phyloP scores from a whole-genome alignment of 2,797 vertebrate species.

The Falco rusticolus region DNA sequence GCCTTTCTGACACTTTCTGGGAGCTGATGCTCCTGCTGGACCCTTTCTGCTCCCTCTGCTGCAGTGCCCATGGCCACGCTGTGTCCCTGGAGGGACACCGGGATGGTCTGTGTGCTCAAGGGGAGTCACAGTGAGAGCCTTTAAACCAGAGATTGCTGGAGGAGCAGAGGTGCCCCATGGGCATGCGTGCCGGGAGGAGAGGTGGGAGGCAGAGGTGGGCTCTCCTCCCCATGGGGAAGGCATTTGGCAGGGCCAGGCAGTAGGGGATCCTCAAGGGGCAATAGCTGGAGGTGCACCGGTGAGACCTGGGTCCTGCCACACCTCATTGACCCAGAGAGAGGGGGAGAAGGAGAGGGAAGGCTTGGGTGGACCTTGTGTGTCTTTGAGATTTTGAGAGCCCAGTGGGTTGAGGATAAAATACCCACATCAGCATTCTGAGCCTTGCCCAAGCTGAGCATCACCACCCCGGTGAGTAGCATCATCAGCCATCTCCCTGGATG shows the following conservation, averaged over 20 bases:
- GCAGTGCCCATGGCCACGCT: fast-evolving
- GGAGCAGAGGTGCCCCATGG: background rate
- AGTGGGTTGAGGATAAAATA: background rate
- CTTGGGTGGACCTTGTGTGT: background rate
- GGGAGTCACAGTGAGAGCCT: background rate
- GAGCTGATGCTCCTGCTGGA: background rate
- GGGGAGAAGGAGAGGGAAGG: background rate
- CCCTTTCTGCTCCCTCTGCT: background rate
- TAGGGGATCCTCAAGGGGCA: too few relatives aligned
- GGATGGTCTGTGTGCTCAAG: background rate
- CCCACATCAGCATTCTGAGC: fast-evolving
- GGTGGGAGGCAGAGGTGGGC: fast-evolving
- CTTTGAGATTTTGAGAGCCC: background rate
- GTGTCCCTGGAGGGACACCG: background rate
- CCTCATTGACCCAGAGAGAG: background rate
- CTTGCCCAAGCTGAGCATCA: background rate
- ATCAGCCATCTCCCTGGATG: background rate
- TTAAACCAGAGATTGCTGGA: background rate
- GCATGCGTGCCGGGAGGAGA: background rate
- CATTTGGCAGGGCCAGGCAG: background rate
- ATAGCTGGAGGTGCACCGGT: background rate
- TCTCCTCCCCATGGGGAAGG: background rate
- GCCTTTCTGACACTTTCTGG: background rate
- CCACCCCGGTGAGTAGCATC: background rate
- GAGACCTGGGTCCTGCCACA: background rate